phyloP scores from a whole-genome alignment of 2,888 invertebrate species.

The Torymus texanus region DNA sequence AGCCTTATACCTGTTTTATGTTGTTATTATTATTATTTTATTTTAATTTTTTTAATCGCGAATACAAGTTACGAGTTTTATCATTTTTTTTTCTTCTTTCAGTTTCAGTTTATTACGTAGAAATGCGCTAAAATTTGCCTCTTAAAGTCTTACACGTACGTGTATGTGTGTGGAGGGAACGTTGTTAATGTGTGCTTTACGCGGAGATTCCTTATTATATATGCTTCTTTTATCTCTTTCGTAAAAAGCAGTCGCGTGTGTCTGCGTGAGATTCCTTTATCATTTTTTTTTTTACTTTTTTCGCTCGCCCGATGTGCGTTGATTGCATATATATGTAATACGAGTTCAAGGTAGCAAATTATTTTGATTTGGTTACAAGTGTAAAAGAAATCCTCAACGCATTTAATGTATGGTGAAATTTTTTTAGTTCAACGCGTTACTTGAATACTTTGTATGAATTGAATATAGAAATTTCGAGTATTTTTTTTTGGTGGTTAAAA shows the following conservation, averaged over 20 bases:
- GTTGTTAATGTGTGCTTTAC: slow-evolving; percentile 15
- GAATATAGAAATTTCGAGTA: too few species aligned
- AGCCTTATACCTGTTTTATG: slow-evolving; percentile 7
- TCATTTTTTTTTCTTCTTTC: background rate
- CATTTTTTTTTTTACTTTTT: background rate
- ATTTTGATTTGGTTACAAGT: slow-evolving; percentile 20
- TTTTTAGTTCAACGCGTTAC: too few species aligned
- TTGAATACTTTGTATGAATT: too few species aligned
- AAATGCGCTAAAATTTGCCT: slow-evolving; percentile 33
- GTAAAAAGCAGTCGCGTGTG: slow-evolving; percentile 12
- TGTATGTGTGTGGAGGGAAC: slow-evolving; percentile 38
- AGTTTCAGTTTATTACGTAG: slow-evolving; percentile 28
- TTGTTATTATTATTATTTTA: background rate
- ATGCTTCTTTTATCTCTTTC: slow-evolving; percentile 5
- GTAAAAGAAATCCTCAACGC: too few species aligned
- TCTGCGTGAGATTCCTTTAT: background rate
- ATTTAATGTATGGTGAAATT: too few species aligned
- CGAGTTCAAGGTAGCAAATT: background rate
- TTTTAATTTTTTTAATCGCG: background rate
- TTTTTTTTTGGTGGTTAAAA: too few species aligned
- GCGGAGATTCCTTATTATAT: background rate
- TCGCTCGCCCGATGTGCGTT: slow-evolving; percentile 20
- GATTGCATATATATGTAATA: background rate
- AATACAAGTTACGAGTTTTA: slow-evolving; percentile 14
- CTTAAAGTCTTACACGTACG: slow-evolving; percentile 32